Evolutionary conservation across 1,140 invertebrate genomes (phyloP), one percentile per base, ranked within the genome.

Genomic region (Grapholita molesta): DNA sequence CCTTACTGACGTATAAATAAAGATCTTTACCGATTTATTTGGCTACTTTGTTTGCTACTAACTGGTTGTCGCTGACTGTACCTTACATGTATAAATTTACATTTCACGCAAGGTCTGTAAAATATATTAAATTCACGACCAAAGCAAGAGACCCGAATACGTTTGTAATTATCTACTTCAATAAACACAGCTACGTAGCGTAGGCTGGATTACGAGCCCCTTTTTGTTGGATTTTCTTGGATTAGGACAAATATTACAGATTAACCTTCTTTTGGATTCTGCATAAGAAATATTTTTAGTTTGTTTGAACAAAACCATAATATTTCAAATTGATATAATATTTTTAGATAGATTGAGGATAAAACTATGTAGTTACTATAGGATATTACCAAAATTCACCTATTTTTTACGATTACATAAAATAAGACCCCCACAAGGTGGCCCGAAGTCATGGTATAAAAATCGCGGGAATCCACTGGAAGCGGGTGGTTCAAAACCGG

Each of bases 91-190:
- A 28, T 24, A 57, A 25, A 28, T 57, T n/a, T 57, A 25, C 53
- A 21, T 35, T 33, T 35, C 33, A n/a, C 8, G 28, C 28, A 18
- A 38, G 24, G 61, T 15, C 18, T 18, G 61, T 9, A 15, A 64
- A 64, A 64, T 3, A 53, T 55, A 61, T 9, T 25, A 61, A 61
- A 61, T 61, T 61, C 28, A 30, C 25, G 55, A 15, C 12, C 24
- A 15, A 61, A 61, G 55, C 55, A 28, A 28, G 24, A 8, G 12
- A 4, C 55, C 24, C 12, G 25, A 61, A 32, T 61, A 61, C 55
- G n/a, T 30, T 61, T 30, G n/a, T 61, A 61, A 61, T 61, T 61
- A 61, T 61, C 25, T 61, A 61, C n/a, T 61, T 61, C 28, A 61
- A 61, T 61, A 61, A 61, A 32, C 55, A 61, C 28, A 12, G 55